Conservation (phyloP, 2,113 vertebrate species). For the Chaenocephalus aceratus region DNA sequence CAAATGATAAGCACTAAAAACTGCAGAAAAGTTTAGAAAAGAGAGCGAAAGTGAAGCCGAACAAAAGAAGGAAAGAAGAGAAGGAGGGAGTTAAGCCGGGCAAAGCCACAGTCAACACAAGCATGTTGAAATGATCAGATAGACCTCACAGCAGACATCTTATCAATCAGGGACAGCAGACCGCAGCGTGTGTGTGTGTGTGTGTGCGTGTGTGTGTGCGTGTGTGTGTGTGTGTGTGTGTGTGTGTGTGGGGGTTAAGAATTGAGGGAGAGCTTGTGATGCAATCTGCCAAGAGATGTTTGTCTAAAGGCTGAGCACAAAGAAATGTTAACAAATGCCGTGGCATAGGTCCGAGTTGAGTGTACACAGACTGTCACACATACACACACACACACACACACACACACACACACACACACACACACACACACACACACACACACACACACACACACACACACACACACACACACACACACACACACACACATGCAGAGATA, state of each 20-base stretch:
- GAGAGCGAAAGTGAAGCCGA: constrained; percentile 28
- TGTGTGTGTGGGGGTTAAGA: constrained; percentile 7
- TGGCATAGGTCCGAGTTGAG: constrained; percentile 51
- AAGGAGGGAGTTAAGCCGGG: constrained; percentile 28
- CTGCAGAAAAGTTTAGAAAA: not conserved
- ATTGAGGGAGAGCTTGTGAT: constrained; percentile 40
- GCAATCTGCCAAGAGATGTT: constrained; percentile 71
- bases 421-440: constrained; percentile 9
- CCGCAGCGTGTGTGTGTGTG: constrained; percentile 23
- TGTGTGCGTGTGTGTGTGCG: constrained; percentile 34
- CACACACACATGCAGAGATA: constrained; percentile 21
- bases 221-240: constrained; percentile 25
- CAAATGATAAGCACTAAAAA: not conserved
- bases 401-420: constrained; percentile 17
- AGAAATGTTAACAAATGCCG: constrained; percentile 73
- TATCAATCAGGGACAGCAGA: constrained; percentile 70
- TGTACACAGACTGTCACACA: constrained; percentile 42
- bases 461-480: constrained; percentile 25
- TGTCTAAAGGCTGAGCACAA: constrained; percentile 73
- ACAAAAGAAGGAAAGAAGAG: constrained; percentile 16
- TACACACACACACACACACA: constrained; percentile 19
- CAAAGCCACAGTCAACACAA: constrained; percentile 67
- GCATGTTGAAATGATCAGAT: constrained; percentile 74
- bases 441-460: constrained; percentile 28
- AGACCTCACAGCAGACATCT: constrained; percentile 71